Percentiles rank a stretch among this genome's conserved stretches.
Evolutionary conservation across 2,797 vertebrate species (phyloP).

Genomic region (Tauraco hartlaubi): DNA sequence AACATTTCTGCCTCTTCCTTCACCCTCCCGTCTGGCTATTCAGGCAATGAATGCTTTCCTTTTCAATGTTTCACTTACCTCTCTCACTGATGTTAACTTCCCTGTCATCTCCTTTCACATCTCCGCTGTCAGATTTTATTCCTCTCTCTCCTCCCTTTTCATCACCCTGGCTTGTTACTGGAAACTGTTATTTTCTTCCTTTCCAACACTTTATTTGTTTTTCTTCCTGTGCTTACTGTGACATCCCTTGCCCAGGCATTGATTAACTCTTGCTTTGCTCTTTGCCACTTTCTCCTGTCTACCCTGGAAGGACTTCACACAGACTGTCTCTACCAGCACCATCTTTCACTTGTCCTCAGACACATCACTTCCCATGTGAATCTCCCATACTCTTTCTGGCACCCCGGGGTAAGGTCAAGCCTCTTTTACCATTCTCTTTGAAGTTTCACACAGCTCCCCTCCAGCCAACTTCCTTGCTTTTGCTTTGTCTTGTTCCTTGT

Average conservation of each 20-base stretch:
- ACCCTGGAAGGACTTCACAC: background rate
- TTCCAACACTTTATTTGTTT: slow-evolving; percentile 3
- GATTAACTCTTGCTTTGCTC: background rate
- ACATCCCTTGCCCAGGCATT: background rate
- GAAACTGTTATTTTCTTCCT: slow-evolving; percentile 36
- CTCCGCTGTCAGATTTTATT: background rate
- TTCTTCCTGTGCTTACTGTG: background rate
- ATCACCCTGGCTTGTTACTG: background rate
- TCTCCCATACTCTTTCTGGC: background rate
- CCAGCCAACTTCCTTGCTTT: background rate
- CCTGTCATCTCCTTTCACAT: background rate
- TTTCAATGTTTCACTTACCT: background rate
- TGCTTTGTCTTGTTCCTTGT: background rate
- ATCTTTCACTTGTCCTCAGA: background rate
- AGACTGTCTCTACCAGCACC: background rate
- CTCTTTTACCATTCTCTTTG: background rate
- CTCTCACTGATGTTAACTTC: background rate
- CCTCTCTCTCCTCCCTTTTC: background rate
- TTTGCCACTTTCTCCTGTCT: background rate
- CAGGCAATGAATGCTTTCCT: background rate
- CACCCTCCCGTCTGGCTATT: background rate
- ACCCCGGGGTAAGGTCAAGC: background rate
- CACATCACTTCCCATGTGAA: background rate
- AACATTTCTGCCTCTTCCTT: background rate
- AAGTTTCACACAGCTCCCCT: background rate